Conservation (phyloP, 2,797 vertebrate species). For the Aphelocoma californica region DNA sequence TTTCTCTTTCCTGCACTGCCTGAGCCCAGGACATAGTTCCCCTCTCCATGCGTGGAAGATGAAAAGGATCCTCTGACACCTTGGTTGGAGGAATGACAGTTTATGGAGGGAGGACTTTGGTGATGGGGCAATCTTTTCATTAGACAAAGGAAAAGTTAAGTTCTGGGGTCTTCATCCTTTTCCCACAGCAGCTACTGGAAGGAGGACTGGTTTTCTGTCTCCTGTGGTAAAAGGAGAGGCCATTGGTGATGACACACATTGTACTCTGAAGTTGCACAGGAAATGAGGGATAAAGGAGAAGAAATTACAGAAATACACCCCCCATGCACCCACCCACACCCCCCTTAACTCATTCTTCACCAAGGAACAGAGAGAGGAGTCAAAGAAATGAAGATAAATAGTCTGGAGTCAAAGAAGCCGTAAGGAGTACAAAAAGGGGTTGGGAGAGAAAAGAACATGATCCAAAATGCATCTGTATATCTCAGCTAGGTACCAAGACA, state of each 20-base stretch:
- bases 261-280: neutral
- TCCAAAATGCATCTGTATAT: neutral
- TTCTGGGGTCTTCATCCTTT: neutral
- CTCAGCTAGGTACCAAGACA: neutral
- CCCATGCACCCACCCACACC: too few species aligned
- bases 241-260: neutral
- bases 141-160: neutral
- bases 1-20: neutral
- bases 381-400: neutral
- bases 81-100: neutral
- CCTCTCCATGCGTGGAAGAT: neutral
- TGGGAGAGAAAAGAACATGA: neutral
- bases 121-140: neutral
- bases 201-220: neutral
- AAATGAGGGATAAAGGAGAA: neutral
- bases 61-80: neutral
- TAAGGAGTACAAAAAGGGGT: neutral
- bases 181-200: neutral
- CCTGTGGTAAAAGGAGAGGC: neutral
- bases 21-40: neutral
- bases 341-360: neutral
- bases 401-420: neutral
- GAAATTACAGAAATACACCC: neutral
- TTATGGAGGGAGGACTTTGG: neutral
- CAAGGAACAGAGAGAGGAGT: neutral